These are phyloP conservation scores for Pithys albifrons DNA, from an alignment of 2,113 vertebrate species.

Conservation along the genomic window DNA sequence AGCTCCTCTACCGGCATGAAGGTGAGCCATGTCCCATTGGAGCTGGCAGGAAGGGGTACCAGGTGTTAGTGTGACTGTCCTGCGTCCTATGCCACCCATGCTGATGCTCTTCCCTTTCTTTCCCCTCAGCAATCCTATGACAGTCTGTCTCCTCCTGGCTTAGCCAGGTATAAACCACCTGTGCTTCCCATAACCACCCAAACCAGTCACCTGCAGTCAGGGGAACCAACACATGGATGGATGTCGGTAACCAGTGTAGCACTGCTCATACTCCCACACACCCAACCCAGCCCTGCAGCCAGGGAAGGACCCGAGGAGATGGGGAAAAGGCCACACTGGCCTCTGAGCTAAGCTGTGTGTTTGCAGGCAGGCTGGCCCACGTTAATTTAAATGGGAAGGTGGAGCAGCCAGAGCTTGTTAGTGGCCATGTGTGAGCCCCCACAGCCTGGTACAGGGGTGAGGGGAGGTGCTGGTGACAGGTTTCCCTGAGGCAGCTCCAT, in stretches of 20 bases:
- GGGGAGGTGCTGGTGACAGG: fast-evolving
- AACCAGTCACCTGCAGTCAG: background rate
- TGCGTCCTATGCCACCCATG: fast-evolving
- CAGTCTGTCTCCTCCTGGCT: background rate
- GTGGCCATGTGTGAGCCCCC: background rate
- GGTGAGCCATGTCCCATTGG: fast-evolving
- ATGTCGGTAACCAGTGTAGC: background rate
- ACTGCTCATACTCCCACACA: fast-evolving
- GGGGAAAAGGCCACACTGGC: background rate
- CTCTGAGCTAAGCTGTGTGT: background rate
- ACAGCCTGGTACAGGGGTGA: background rate
- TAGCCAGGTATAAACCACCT: background rate
- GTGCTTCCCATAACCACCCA: background rate
- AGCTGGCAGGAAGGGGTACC: background rate
- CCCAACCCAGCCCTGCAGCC: background rate
- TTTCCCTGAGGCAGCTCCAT: background rate
- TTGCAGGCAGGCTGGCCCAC: background rate
- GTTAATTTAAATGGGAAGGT: background rate
- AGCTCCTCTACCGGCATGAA: background rate
- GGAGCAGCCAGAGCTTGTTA: background rate
- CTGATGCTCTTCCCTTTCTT: background rate
- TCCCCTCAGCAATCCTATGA: fast-evolving
- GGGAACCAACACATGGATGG: fast-evolving
- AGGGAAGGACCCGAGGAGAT: background rate
- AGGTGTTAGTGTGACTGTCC: fast-evolving